Evolutionary conservation across 2,888 invertebrate species (phyloP), one percentile per base, ranked within the genome.

Genomic region (Eulithis prunata): DNA sequence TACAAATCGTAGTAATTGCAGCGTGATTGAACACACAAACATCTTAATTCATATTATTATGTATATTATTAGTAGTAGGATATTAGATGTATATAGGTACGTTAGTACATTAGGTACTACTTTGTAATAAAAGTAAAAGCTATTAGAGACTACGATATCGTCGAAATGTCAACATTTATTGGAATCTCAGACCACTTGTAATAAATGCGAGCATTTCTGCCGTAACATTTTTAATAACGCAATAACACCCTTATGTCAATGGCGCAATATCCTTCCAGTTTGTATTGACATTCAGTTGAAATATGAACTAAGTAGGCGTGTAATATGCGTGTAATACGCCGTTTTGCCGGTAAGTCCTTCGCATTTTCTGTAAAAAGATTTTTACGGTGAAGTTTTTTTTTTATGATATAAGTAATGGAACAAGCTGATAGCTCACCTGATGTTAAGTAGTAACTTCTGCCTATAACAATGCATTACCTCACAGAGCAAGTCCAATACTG

Each of bases 281-380:
- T 41, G 41, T 47, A 43, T 62, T 62, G 56, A 62, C 51, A 59
- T 64, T 59, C 47, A 58, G 49, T 58, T 64, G 64, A 59, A 55
- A 55, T 56, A 54, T 41, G 45, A 56, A 43, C 28, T 21, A 54
- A 32, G 36, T 53, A 36, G n/a, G n/a, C 53, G 7, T 38, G 36
- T 14, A 54, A n/a, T 32, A 51, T 12, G n/a, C 53, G 7, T 38
- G 36, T 14, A 54, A n/a, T 32, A 51, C 28, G 12, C 28, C 6
- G 28, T 28, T 32, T 12, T 51, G 3, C 47, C 14, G 10, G 28
- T 51, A 32, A 51, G 51, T 12, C 51, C 28, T 28, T 51, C 51
- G 28, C 21, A 12, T 51, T 51, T 32, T 51, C 28, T 47, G 51
- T 51, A 51, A 51, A 12, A 52, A 49, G 49, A 8, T 49, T 21